Percentiles rank a stretch among this genome's conserved stretches.
Conservation (phyloP, 2,113 vertebrate species). For the Cochlearius cochlearius region DNA sequence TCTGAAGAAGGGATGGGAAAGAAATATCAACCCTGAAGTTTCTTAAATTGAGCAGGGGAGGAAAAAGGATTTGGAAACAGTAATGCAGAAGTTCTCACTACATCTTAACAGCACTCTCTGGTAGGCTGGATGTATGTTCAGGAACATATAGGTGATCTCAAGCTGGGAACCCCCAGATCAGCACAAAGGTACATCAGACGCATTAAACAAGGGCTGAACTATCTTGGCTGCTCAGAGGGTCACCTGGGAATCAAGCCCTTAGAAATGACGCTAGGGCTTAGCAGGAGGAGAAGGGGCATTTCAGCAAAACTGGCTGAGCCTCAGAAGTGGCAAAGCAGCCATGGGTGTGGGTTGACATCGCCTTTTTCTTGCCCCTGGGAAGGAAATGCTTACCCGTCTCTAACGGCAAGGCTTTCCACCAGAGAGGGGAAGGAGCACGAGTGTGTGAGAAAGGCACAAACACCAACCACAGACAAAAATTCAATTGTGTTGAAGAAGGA, state of each 20-base stretch:
- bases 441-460: neutral
- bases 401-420: neutral
- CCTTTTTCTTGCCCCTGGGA: neutral
- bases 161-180: neutral
- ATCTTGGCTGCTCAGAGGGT: neutral
- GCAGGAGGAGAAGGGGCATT: neutral
- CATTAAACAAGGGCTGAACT: neutral
- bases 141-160: neutral
- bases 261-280: neutral
- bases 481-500: neutral
- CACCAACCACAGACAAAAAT: neutral
- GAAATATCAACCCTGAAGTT: neutral
- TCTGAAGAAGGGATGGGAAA: slow-evolving; percentile 68
- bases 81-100: accelerated
- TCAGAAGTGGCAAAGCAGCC: neutral
- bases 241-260: neutral
- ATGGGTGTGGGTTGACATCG: accelerated
- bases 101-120: neutral
- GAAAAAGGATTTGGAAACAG: neutral
- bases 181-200: neutral
- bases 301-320: neutral
- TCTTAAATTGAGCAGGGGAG: neutral
- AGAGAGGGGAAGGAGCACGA: neutral
- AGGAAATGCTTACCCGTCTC: neutral
- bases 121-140: neutral